Percentiles rank a stretch among this genome's conserved stretches.
These are phyloP conservation scores for Synergus laeviventris DNA, from an alignment of 2,888 invertebrate species.

Conservation along the genomic window DNA sequence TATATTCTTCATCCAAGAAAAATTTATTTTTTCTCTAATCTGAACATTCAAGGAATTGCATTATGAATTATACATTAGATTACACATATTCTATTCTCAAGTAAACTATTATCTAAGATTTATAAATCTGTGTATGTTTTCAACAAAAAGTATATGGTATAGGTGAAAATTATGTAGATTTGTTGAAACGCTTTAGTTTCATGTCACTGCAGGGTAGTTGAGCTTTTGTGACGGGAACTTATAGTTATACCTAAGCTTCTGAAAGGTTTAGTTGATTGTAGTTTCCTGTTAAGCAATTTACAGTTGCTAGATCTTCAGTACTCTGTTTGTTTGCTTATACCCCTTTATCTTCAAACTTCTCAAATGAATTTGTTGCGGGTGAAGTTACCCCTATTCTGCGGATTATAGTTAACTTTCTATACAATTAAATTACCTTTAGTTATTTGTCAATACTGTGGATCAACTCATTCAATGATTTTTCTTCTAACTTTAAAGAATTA, in stretches of 20 bases:
- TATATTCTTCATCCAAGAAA: too few relatives aligned
- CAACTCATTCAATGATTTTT: too few relatives aligned
- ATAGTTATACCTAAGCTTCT: conserved; percentile 23
- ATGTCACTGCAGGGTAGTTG: conserved; percentile 13
- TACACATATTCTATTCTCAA: too few relatives aligned
- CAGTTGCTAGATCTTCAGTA: background rate
- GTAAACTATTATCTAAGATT: background rate
- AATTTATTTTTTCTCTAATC: too few relatives aligned
- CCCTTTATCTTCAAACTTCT: conserved; percentile 11
- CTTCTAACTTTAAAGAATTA: too few relatives aligned
- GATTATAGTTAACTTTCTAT: background rate
- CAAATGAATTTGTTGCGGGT: conserved; percentile 2
- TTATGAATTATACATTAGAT: too few relatives aligned
- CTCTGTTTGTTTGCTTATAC: background rate
- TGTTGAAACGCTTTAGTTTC: conserved; percentile 32
- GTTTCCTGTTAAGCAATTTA: conserved; percentile 27
- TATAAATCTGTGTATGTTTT: background rate
- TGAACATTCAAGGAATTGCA: too few relatives aligned
- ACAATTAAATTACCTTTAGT: background rate
- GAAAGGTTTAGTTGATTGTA: conserved; percentile 34
- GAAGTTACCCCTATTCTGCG: background rate
- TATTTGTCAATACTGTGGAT: too few relatives aligned
- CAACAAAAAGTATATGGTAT: background rate
- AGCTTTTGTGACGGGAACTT: conserved; percentile 10
- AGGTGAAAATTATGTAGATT: conserved; percentile 18